Conservation (phyloP, 2,797 vertebrate species). For the Echeneis naucrates region DNA sequence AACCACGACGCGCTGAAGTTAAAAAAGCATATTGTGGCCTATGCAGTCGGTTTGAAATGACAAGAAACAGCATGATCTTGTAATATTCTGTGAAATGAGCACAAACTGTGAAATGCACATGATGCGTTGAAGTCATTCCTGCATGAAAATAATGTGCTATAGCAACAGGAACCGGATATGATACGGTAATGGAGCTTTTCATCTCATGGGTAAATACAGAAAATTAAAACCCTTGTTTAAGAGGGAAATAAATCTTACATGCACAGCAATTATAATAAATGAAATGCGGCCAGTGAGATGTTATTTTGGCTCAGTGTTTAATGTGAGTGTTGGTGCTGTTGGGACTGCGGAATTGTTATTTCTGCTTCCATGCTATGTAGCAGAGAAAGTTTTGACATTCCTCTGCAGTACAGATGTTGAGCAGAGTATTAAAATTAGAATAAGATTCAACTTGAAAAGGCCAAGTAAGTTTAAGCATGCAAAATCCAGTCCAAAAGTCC, state of each 20-base stretch:
- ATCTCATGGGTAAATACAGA: no score
- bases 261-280: background rate
- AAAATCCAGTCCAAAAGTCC: no score
- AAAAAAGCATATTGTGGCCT: background rate
- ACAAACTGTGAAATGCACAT: slow-evolving; percentile 16
- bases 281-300: background rate
- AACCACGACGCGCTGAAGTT: background rate
- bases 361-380: background rate
- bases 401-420: background rate
- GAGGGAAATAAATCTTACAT: background rate
- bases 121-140: background rate
- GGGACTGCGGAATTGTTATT: background rate
- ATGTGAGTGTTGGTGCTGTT: background rate
- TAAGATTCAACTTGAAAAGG: background rate
- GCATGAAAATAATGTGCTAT: background rate
- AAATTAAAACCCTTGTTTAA: background rate
- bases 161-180: background rate
- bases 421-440: background rate
- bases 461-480: background rate
- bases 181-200: background rate
- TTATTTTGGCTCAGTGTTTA: background rate
- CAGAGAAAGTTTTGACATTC: background rate
- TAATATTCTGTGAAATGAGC: slow-evolving; percentile 19
- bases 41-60: background rate
- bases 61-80: background rate